Base-by-base conservation (phyloP, 2,113 vertebrate genomes). In the Microtus richardsoni region DNA sequence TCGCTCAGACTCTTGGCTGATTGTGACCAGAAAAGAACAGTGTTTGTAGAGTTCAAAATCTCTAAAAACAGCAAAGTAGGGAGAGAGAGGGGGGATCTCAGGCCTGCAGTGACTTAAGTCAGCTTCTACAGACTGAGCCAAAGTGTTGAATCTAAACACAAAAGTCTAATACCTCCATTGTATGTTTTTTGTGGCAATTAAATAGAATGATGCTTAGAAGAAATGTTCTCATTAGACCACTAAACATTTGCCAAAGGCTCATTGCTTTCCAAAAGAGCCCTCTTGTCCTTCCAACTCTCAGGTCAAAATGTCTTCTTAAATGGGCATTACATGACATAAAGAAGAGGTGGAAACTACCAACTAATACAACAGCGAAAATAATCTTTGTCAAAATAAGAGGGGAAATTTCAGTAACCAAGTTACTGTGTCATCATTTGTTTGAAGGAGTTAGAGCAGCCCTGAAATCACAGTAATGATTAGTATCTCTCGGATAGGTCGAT, bases 351-450 rank as follows among this genome's bases (percentile, higher is more conserved):
- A 21, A 39, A 9, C 19, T 54, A 87, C 11, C 36, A 41, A 17
- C 60, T 68, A 94, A 77, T 36, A 60, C 3, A 58, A 77, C 54
- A 62, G 44, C 49, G 71, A 85, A 84, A 91, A 88, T 7, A 88
- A 71, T 60, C 52, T 52, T 4, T 10, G 7, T 88, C 41, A 88
- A 89, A 97, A 97, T 95, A 91, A 93, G 86, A 94, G 64, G 64
- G 33, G 5, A 19, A n/a, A 71, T 41, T 39, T 5, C 21, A 79
- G 88, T 89, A 91, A 97, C 93, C 66, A 94, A 97, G 92, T 36
- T 95, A 95, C 91, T 74, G 30, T 22, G 5, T 88, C 9, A 58
- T 39, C 44, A 78, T 78, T 78, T 95, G 93, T 87, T 60, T 36
- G 47, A 91, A 44, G 79, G 78, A 88, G 36, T 68, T 28, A 0